Conservation (phyloP, 2,888 invertebrate species). For the Dione juno region DNA sequence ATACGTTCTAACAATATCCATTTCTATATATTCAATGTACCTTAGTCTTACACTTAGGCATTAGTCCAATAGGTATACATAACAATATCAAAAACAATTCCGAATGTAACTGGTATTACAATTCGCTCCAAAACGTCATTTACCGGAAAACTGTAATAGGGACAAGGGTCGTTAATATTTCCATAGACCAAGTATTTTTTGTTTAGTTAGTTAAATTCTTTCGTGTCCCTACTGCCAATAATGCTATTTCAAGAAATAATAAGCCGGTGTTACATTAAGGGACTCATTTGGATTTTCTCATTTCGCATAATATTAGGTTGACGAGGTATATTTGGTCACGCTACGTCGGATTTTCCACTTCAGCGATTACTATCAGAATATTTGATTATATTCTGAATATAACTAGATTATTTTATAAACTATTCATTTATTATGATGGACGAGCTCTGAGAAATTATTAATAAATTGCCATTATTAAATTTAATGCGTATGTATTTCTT, state of each 20-base stretch:
- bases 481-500: neutral
- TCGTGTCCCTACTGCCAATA: constrained; percentile 51
- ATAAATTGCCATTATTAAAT: neutral
- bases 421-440: constrained; percentile 14
- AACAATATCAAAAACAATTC: constrained; percentile 19
- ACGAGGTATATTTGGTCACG: constrained; percentile 61
- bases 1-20: neutral
- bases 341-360: constrained; percentile 55
- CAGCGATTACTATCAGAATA: constrained; percentile 50
- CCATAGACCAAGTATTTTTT: constrained; percentile 40
- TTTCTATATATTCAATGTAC: neutral
- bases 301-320: constrained; percentile 64
- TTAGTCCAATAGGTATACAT: neutral
- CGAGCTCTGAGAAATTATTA: neutral
- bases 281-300: constrained; percentile 62
- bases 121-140: constrained; percentile 26
- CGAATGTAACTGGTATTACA: neutral
- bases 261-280: constrained; percentile 57
- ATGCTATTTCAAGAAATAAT: constrained; percentile 57
- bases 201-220: constrained; percentile 47
- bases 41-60: neutral
- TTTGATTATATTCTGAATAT: constrained; percentile 44
- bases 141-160: constrained; percentile 33
- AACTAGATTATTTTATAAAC: constrained; percentile 36
- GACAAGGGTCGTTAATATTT: constrained; percentile 31